phyloP scores from a whole-genome alignment of 2,888 invertebrate genomes.

The Linnaemya vulpina region DNA sequence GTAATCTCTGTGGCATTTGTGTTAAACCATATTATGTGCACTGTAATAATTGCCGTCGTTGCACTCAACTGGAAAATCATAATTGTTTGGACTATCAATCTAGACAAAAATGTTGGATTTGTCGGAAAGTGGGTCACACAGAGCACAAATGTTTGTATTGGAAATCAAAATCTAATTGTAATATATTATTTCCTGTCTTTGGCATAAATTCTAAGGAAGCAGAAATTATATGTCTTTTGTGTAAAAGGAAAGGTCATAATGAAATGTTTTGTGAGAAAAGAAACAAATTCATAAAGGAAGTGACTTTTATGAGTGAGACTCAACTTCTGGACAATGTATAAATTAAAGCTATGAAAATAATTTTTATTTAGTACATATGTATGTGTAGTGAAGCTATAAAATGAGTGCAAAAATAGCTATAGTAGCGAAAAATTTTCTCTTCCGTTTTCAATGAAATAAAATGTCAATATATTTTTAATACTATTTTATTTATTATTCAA shows the following conservation, averaged over 20 bases:
- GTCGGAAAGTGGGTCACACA: slow-evolving; percentile 79
- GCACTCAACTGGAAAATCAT: slow-evolving; percentile 84
- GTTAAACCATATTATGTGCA: slow-evolving; percentile 94
- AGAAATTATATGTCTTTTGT: slow-evolving; percentile 71
- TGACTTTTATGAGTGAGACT: slow-evolving; percentile 72
- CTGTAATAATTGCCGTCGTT: slow-evolving; percentile 88
- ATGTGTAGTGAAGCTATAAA: background rate
- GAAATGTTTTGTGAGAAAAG: slow-evolving; percentile 71
- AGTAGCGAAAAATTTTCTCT: too few species aligned
- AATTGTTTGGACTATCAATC: slow-evolving; percentile 83
- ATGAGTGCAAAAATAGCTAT: background rate
- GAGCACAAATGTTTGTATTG: slow-evolving; percentile 78
- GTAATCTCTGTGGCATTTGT: slow-evolving; percentile 87
- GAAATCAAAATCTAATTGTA: slow-evolving; percentile 37
- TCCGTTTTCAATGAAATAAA: background rate
- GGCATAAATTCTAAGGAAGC: slow-evolving; percentile 23
- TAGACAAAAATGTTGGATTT: slow-evolving; percentile 80
- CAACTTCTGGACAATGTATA: slow-evolving; percentile 48
- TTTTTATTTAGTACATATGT: background rate
- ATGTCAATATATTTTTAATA: background rate
- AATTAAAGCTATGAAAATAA: background rate
- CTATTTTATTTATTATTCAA: background rate
- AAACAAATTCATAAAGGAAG: slow-evolving; percentile 70
- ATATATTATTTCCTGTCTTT: slow-evolving; percentile 10
- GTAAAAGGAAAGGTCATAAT: slow-evolving; percentile 72